Evolutionary conservation across 2,888 invertebrate genomes (phyloP).

Genomic region (Cephus runcator): DNA sequence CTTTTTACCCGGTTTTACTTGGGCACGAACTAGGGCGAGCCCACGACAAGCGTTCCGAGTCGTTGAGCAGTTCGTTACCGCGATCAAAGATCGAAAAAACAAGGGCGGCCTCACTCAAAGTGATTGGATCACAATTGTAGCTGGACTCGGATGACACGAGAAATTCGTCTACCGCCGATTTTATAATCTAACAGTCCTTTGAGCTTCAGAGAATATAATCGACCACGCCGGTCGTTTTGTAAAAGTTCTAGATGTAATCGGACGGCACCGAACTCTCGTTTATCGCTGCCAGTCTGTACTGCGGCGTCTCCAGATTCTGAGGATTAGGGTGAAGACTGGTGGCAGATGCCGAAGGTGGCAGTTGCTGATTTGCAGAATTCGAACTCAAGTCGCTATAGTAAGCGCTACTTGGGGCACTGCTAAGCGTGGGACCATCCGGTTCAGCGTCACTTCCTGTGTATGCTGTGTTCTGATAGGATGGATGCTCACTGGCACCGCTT

Average conservation of each 20-base stretch:
- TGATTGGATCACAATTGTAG: constrained; percentile 28
- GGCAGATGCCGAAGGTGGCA: constrained; percentile 27
- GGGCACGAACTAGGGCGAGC: not conserved
- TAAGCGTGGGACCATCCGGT: constrained; percentile 68
- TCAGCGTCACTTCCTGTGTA: constrained; percentile 70
- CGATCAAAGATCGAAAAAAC: not conserved
- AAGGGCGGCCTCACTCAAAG: not conserved
- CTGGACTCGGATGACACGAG: constrained; percentile 61
- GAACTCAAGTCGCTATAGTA: constrained; percentile 76
- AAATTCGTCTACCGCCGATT: constrained; percentile 57
- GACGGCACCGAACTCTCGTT: constrained; percentile 59
- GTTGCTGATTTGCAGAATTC: constrained; percentile 58
- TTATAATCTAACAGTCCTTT: not conserved
- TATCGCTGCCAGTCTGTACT: constrained; percentile 61
- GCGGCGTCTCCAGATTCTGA: constrained; percentile 43
- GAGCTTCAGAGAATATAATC: not conserved
- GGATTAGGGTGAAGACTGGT: constrained; percentile 38
- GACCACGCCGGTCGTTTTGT: not conserved
- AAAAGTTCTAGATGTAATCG: constrained; percentile 56
- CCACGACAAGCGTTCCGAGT: constrained; percentile 1
- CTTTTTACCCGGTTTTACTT: not conserved
- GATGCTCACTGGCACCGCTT: constrained; percentile 56
- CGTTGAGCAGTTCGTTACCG: constrained; percentile 6
- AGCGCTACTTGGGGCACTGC: constrained; percentile 76
- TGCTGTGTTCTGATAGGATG: constrained; percentile 79